These are phyloP conservation scores for Pomatorhinus ruficollis DNA, from an alignment of 2,113 vertebrate species.

Conservation along the genomic window DNA sequence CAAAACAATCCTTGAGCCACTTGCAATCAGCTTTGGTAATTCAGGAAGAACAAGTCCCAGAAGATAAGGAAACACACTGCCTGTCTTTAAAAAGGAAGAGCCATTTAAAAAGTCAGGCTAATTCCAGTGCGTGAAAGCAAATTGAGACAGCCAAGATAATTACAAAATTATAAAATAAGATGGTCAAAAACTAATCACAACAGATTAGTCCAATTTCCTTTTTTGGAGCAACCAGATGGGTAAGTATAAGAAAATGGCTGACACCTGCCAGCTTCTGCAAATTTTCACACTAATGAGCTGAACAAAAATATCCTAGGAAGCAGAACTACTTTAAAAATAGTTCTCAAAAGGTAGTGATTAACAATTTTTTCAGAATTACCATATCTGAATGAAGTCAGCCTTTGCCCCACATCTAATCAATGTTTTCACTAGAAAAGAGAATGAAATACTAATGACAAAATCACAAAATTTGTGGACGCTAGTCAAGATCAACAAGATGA, in stretches of 20 bases:
- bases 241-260: not conserved
- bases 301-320: not conserved
- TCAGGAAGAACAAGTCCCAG: not conserved
- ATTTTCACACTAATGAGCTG: not conserved
- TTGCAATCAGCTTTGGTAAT: not conserved
- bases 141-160: not conserved
- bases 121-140: not conserved
- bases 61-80: not conserved
- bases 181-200: not conserved
- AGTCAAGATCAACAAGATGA: constrained; percentile 4
- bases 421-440: not conserved
- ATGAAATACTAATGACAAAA: constrained; percentile 7
- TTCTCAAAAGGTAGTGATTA: not conserved
- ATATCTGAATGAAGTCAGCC: not conserved
- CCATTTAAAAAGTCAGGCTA: not conserved
- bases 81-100: not conserved
- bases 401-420: not conserved
- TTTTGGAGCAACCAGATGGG: not conserved
- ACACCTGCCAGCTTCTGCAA: not conserved
- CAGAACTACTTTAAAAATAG: not conserved
- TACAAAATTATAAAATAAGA: not conserved
- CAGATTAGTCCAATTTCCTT: not conserved
- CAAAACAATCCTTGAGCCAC: not conserved
- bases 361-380: not conserved
- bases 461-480: not conserved